Conservation (phyloP, 2,797 vertebrate species). For the Myotis findleyi region DNA sequence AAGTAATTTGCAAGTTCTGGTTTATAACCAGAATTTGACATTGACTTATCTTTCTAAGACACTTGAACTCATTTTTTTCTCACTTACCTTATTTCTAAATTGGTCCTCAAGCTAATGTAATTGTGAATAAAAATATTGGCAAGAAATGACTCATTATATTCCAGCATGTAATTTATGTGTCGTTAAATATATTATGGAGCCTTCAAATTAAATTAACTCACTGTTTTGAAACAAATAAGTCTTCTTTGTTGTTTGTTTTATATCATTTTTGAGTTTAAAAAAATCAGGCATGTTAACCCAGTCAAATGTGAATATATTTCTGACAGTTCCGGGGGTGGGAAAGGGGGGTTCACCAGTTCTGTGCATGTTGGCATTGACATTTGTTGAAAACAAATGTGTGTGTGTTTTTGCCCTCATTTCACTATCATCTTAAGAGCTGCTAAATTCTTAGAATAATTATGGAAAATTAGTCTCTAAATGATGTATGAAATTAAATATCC, state of each 20-base stretch:
- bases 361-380: conserved; percentile 2
- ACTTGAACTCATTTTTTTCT: neutral
- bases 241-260: neutral
- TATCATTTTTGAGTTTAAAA: neutral
- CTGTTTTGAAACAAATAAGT: neutral
- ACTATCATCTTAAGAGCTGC: conserved; percentile 73
- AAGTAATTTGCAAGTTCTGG: neutral
- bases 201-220: neutral
- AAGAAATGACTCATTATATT: neutral
- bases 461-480: conserved; percentile 78
- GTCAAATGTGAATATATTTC: neutral
- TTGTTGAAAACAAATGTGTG: conserved; percentile 51
- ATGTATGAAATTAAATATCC: conserved; percentile 78
- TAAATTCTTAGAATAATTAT: conserved; percentile 67
- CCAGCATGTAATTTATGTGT: neutral
- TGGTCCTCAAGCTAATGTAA: neutral
- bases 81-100: neutral
- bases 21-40: conserved; percentile 15
- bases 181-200: neutral
- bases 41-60: neutral
- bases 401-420: neutral
- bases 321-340: neutral
- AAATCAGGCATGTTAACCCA: conserved; percentile 1
- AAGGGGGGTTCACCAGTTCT: neutral
- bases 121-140: conserved; percentile 44